Base-by-base conservation (phyloP, 2,797 vertebrate genomes). In the Periophthalmus magnuspinnatus region DNA sequence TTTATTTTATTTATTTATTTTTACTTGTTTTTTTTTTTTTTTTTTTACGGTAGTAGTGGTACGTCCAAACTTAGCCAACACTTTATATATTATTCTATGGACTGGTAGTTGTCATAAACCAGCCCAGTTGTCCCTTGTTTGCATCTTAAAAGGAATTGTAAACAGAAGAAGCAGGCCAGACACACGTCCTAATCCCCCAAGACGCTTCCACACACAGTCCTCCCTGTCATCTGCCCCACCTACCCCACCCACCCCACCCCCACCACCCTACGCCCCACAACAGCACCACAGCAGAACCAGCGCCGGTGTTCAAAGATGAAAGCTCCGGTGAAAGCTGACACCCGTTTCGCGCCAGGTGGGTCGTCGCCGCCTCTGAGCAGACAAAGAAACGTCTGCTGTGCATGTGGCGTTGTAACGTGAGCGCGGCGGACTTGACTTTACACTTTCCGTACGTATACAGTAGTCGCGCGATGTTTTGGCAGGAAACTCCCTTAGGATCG, bases 281-380 rank as follows among this genome's bases (percentile, higher is more conserved):
- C 61, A 52, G 71, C 45, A 72, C 7, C 50, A 73, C 71, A 62
- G 24, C 50, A n/a, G 71, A 60, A 67, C 57, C 38, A 5, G 32
- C 10, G 47, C 55, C 62, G 74, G 14, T 61, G 28, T 67, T 52
- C 48, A 47, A 64, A 67, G 62, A 81, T 76, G 72, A 85, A 81
- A 76, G 76, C 78, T 65, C 38, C 45, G 58, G 63, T 52, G 83
- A 81, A 81, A 83, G 65, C 28, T 11, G 83, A 84, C 69, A 81
- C 72, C 71, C 65, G 2, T 56, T 64, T 34, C 74, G 65, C 19
- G 68, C 61, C 65, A 54, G 61, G 50, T 66, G 68, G 69, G 68
- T 65, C 50, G 68, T 65, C 50, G 69, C 69, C 52, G 60, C 68
- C 32, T 65, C 76, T 57, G 34, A 65, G 58, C 48, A 7, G 34